phyloP scores from a whole-genome alignment of 2,113 vertebrate species.

The Paralichthys olivaceus region DNA sequence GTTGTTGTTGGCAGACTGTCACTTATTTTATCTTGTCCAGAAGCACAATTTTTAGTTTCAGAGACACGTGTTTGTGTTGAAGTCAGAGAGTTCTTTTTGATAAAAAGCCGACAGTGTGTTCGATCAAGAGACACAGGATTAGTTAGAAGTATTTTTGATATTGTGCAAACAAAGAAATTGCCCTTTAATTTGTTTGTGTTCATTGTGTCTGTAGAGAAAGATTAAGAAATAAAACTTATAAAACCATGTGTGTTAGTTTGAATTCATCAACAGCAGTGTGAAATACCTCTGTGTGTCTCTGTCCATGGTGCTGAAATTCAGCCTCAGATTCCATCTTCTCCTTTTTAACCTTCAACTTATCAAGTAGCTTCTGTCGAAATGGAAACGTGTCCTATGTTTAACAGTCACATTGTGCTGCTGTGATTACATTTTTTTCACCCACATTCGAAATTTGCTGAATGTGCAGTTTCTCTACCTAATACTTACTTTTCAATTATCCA shows the following conservation, averaged over 20 bases:
- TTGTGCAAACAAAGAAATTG: too few species aligned
- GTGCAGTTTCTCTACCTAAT: constrained; percentile 8
- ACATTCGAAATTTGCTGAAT: constrained; percentile 14
- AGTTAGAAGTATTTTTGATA: too few species aligned
- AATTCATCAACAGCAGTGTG: neutral
- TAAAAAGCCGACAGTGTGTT: too few species aligned
- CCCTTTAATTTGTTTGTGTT: neutral
- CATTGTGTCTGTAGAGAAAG: too few species aligned
- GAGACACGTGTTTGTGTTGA: neutral
- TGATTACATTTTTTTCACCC: neutral
- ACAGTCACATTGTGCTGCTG: neutral
- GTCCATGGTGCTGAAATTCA: constrained; percentile 57
- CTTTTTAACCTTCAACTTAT: constrained; percentile 18
- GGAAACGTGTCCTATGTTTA: constrained; percentile 2
- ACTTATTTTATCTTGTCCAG: too few species aligned
- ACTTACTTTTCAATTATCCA: constrained; percentile 28
- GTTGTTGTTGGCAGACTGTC: too few species aligned
- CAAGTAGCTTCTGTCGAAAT: constrained; percentile 7
- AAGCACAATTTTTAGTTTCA: too few species aligned
- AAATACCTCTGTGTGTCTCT: constrained; percentile 1
- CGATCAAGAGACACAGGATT: too few species aligned
- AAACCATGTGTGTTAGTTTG: too few species aligned
- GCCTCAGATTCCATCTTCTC: neutral
- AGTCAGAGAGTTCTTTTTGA: neutral
- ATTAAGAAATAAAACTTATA: too few species aligned